Conservation (phyloP, 2,888 invertebrate genomes). For the Chloroclysta siterata region DNA sequence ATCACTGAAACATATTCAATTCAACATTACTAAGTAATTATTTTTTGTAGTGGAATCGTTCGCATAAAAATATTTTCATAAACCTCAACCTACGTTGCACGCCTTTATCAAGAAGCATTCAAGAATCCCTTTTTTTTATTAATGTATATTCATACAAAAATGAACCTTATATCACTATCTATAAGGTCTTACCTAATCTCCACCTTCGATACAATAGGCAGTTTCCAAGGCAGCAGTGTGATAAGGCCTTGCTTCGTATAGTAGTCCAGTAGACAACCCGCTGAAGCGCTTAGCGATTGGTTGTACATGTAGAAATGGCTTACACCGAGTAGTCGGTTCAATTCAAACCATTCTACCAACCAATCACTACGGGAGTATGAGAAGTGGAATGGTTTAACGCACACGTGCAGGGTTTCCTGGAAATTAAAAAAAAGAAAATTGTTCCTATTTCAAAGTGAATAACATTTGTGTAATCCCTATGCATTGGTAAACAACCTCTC, state of each 20-base stretch:
- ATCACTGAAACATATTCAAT: too few species aligned
- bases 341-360: slow-evolving; percentile 94
- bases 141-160: too few species aligned
- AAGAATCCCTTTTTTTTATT: too few species aligned
- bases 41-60: too few species aligned
- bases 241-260: slow-evolving; percentile 88
- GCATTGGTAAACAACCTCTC: too few species aligned
- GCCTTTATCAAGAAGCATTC: too few species aligned
- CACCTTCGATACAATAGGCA: slow-evolving; percentile 93
- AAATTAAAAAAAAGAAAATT: slow-evolving; percentile 39
- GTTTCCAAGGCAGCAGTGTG: slow-evolving; percentile 92
- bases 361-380: slow-evolving; percentile 93
- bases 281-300: slow-evolving; percentile 92
- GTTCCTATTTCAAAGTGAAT: neutral
- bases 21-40: too few species aligned
- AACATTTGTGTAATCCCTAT: too few species aligned
- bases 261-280: slow-evolving; percentile 90
- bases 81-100: too few species aligned
- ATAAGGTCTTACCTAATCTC: slow-evolving; percentile 86
- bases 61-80: too few species aligned
- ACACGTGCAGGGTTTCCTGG: slow-evolving; percentile 88
- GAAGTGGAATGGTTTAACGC: slow-evolving; percentile 96
- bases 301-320: slow-evolving; percentile 96
- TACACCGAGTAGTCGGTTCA: slow-evolving; percentile 93
- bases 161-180: neutral